Base-by-base conservation (phyloP, 1,140 invertebrate species). In the Cydia splendana region DNA sequence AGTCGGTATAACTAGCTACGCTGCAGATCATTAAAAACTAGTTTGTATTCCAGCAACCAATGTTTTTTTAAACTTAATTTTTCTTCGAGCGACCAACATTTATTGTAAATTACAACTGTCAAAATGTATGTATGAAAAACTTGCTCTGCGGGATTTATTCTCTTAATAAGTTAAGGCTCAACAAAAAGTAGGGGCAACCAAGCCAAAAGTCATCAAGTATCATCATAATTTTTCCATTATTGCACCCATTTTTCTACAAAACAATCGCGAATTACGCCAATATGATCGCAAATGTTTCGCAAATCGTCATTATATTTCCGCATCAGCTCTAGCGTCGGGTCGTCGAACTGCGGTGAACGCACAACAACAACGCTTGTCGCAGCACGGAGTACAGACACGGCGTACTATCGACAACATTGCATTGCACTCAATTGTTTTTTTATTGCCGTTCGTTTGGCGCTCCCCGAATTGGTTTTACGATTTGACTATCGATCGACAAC, bases 311-410 rank as follows among this genome's bases (percentile, higher is more conserved):
- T 71, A 71, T 83, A 71, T 83, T 78, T 88, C 84, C 82, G 84
- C 82, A 84, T 82, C 82, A 80, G 80, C 76, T 79, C 85, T 88
- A 80, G 76, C 85, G 87, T 85, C 88, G 87, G 91, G 88, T 91
- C 88, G 83, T 85, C 85, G 89, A 92, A 85, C 91, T 84, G 85
- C 88, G 86, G 88, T 92, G 89, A 91, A 88, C 90, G 88, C 84
- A 85, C 84, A 87, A 86, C 85, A 82, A 82, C 86, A 86, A 18
- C 82, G 77, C 84, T 81, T 82, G 81, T 78, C 57, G 34, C 34
- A 77, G 20, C 75, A 80, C 81, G 78, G 75, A 67, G 69, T 77
- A 80, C 30, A 51, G 30, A 76, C 71, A 51, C 18, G 20, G 57
- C 57, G 20, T 24, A 24, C 18, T 62, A 62, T 62, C 57, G 18